phyloP scores from a whole-genome alignment of 1,140 invertebrate species.

The Cherax destructor region DNA sequence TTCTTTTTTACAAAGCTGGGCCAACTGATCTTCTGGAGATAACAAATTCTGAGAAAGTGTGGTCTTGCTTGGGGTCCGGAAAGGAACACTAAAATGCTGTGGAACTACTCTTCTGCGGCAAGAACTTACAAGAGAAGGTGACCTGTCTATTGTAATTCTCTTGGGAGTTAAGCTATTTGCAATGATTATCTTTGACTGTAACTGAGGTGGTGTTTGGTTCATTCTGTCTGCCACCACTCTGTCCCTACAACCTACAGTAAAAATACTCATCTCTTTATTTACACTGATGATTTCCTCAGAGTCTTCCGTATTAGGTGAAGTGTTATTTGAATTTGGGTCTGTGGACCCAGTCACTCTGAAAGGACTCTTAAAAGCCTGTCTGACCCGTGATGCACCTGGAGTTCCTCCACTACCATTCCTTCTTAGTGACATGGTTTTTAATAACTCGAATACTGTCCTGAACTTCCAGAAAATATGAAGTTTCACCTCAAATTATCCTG shows the following conservation, averaged over 20 bases:
- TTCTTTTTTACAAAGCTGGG: conserved; percentile 42
- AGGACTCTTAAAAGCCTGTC: conserved; percentile 52
- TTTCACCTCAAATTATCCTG: background rate
- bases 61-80: conserved; percentile 39
- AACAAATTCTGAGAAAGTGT: background rate
- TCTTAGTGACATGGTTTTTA: conserved; percentile 4
- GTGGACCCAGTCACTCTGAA: conserved; percentile 3
- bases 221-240: background rate
- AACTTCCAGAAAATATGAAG: background rate
- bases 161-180: background rate
- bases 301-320: background rate
- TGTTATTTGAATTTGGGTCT: background rate
- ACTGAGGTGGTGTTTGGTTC: background rate
- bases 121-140: background rate
- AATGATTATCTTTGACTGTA: background rate
- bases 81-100: conserved; percentile 30
- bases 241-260: background rate
- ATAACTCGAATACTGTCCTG: too few relatives aligned
- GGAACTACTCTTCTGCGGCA: background rate
- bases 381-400: conserved; percentile 5
- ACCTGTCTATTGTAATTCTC: background rate
- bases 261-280: background rate
- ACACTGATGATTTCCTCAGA: background rate
- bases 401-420: background rate
- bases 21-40: conserved; percentile 30